A percentile compares a stretch with the other conserved stretches of the same genome.
phyloP scores from a whole-genome alignment of 2,797 vertebrate species.

The Micropoecilia bifurca region DNA sequence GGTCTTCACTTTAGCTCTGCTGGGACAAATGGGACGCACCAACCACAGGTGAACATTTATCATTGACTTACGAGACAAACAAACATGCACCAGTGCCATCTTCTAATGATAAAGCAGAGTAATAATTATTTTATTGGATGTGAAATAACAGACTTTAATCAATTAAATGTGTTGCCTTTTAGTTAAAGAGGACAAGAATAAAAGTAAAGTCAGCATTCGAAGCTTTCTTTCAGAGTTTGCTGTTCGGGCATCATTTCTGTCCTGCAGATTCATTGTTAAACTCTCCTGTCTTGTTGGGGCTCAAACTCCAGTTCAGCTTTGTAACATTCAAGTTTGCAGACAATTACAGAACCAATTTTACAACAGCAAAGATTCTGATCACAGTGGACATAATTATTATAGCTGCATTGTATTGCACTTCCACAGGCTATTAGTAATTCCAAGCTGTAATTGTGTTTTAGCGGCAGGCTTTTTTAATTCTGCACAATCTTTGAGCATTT shows the following conservation, averaged over 20 bases:
- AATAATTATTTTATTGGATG: neutral
- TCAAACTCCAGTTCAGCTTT: slow-evolving; percentile 25
- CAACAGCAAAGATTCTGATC: slow-evolving; percentile 32
- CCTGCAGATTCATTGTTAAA: slow-evolving; percentile 20
- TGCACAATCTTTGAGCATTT: slow-evolving; percentile 15
- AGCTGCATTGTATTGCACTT: slow-evolving; percentile 31
- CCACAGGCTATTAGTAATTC: slow-evolving; percentile 30
- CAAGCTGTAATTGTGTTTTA: slow-evolving; percentile 35
- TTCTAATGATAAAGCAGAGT: neutral
- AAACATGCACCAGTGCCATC: neutral
- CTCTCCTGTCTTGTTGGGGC: slow-evolving; percentile 22
- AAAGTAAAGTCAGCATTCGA: slow-evolving; percentile 15
- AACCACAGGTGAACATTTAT: slow-evolving; percentile 88
- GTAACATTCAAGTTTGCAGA: slow-evolving; percentile 27
- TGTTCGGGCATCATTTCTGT: slow-evolving; percentile 19
- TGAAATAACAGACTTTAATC: neutral
- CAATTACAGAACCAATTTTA: slow-evolving; percentile 42
- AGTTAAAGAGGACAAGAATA: slow-evolving; percentile 14
- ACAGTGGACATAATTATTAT: slow-evolving; percentile 32
- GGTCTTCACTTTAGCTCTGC: slow-evolving; percentile 82
- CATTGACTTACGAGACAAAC: slow-evolving; percentile 2
- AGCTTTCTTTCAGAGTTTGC: slow-evolving; percentile 12
- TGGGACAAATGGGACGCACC: slow-evolving; percentile 83
- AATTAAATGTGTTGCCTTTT: neutral
- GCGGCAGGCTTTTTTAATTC: slow-evolving; percentile 15